These are phyloP conservation scores for Phaetusa simplex DNA, from an alignment of 2,113 vertebrate genomes.

Conservation along the genomic window DNA sequence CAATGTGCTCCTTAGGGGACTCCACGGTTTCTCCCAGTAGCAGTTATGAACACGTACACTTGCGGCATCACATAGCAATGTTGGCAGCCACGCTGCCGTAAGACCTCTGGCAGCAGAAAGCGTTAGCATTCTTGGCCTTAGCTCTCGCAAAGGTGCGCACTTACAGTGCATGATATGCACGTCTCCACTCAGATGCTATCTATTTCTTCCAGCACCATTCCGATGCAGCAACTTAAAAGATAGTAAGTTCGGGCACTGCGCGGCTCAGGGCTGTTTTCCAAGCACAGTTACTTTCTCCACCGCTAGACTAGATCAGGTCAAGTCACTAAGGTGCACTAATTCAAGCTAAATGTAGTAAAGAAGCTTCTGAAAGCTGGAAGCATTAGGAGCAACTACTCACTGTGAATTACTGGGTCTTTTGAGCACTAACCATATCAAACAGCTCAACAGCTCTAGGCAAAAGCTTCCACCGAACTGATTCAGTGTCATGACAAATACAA, in stretches of 20 bases:
- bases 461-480: background rate
- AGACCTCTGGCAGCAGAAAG: background rate
- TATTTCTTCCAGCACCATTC: background rate
- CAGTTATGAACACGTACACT: rapidly evolving
- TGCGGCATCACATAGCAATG: rapidly evolving
- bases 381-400: constrained; percentile 1
- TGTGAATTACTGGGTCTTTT: background rate
- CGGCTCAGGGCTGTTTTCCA: background rate
- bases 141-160: background rate
- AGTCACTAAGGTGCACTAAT: constrained; percentile 8
- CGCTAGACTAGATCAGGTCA: background rate
- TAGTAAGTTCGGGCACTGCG: rapidly evolving
- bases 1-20: background rate
- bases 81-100: rapidly evolving
- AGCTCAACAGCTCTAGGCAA: background rate
- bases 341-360: constrained; percentile 24
- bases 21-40: background rate
- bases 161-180: rapidly evolving
- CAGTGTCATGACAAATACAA: background rate
- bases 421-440: background rate
- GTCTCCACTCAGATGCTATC: background rate
- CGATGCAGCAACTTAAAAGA: background rate
- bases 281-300: background rate
- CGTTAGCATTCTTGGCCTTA: background rate
- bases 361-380: constrained; percentile 16